phyloP scores from a whole-genome alignment of 2,113 vertebrate species.

The Dicerorhinus sumatrensis region DNA sequence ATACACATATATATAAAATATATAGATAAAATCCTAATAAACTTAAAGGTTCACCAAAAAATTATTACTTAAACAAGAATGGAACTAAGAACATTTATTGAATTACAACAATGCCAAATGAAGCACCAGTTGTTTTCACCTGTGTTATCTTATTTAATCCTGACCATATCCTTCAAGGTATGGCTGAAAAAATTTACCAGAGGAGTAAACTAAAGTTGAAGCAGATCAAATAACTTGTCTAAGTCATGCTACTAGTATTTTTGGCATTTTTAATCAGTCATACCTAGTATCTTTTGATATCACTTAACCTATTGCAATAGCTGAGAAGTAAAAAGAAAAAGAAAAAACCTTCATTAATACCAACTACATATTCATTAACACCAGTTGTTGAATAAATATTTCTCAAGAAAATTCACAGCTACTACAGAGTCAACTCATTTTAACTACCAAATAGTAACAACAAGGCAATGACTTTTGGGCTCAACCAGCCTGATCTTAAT shows the following conservation, averaged over 20 bases:
- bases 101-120: not conserved
- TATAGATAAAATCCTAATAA: not conserved
- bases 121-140: not conserved
- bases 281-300: not conserved
- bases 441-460: not conserved
- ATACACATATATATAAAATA: not conserved
- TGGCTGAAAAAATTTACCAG: not conserved
- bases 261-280: not conserved
- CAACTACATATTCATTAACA: not conserved
- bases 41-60: not conserved
- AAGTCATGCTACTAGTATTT: not conserved
- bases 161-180: not conserved
- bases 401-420: not conserved
- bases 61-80: not conserved
- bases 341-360: not conserved
- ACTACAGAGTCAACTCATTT: not conserved
- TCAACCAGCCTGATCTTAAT: not conserved
- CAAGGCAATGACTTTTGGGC: not conserved
- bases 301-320: not conserved
- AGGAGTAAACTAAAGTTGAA: not conserved
- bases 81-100: not conserved
- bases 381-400: not conserved
- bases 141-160: not conserved
- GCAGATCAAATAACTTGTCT: not conserved
- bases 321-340: not conserved